Evolutionary conservation across 2,888 invertebrate species (phyloP).

Genomic region (Melieria omissa): DNA sequence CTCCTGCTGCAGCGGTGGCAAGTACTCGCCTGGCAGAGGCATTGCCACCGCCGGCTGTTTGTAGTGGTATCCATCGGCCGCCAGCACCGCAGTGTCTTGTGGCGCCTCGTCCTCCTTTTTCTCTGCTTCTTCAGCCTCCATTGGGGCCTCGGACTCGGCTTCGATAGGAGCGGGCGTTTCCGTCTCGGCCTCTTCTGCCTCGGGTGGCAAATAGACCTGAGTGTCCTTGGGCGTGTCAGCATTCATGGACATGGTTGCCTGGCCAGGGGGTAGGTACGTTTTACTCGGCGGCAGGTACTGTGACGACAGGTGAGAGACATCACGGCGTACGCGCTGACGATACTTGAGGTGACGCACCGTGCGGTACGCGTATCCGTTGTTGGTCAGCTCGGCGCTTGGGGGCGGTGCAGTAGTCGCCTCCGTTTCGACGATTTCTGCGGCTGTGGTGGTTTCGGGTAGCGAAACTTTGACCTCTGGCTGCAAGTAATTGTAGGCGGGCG

Average conservation of each 20-base stretch:
- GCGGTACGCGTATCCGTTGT: slow-evolving; percentile 54
- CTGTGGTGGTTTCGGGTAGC: neutral
- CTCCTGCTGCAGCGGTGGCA: slow-evolving; percentile 47
- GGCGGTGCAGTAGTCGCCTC: slow-evolving; percentile 16
- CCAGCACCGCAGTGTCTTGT: slow-evolving; percentile 49
- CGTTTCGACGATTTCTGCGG: neutral
- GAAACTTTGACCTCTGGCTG: slow-evolving; percentile 36
- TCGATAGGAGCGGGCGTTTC: slow-evolving; percentile 7
- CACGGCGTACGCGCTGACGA: slow-evolving; percentile 55
- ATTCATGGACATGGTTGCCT: slow-evolving; percentile 15
- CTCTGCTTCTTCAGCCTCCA: slow-evolving; percentile 44
- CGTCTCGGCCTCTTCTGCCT: slow-evolving; percentile 33
- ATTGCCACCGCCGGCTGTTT: slow-evolving; percentile 44
- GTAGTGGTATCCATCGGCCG: slow-evolving; percentile 58
- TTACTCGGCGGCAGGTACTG: slow-evolving; percentile 51
- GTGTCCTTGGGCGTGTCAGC: slow-evolving; percentile 48
- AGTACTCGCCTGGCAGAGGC: slow-evolving; percentile 22
- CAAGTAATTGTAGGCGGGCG: slow-evolving; percentile 45
- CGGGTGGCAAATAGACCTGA: slow-evolving; percentile 29
- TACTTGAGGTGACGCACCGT: slow-evolving; percentile 53
- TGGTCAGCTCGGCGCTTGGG: slow-evolving; percentile 43
- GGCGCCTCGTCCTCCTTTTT: slow-evolving; percentile 35
- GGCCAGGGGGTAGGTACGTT: slow-evolving; percentile 5
- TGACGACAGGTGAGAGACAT: slow-evolving; percentile 55
- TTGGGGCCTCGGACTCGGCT: slow-evolving; percentile 8